phyloP scores from a whole-genome alignment of 2,113 vertebrate species.

The Ellobius talpinus region DNA sequence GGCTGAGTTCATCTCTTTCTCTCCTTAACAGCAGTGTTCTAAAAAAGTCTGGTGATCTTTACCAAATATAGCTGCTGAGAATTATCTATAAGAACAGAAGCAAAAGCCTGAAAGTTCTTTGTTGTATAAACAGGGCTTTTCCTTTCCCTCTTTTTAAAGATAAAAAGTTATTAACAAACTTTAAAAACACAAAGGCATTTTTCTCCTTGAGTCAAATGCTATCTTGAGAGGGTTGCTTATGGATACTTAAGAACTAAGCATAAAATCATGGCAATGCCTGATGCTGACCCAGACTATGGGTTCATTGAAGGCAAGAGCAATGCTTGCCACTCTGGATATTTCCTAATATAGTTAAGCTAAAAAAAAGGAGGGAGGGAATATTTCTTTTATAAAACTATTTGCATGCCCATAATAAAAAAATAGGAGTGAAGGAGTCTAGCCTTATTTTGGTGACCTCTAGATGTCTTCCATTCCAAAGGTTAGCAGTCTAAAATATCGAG shows the following conservation, averaged over 20 bases:
- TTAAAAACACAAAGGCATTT: constrained; percentile 3
- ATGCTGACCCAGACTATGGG: neutral
- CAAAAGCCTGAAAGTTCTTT: neutral
- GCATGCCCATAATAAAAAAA: neutral
- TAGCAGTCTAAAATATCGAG: neutral
- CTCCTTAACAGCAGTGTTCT: neutral
- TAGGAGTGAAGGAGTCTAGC: neutral
- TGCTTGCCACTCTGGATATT: neutral
- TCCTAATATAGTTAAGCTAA: neutral
- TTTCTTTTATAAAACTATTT: constrained; percentile 15
- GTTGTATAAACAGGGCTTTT: neutral
- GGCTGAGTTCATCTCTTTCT: neutral
- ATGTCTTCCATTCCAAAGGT: constrained; percentile 52
- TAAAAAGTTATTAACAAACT: neutral
- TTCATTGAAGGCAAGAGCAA: neutral
- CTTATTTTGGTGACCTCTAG: constrained; percentile 18
- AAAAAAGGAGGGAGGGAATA: neutral
- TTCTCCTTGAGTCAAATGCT: constrained; percentile 23
- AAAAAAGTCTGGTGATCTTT: neutral
- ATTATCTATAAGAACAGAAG: neutral
- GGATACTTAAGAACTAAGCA: constrained; percentile 21
- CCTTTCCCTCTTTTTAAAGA: neutral
- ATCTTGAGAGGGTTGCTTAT: neutral
- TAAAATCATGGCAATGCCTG: neutral
- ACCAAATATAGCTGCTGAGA: constrained; percentile 1